phyloP scores from a whole-genome alignment of 2,888 invertebrate species.

The Tenthredo livida region DNA sequence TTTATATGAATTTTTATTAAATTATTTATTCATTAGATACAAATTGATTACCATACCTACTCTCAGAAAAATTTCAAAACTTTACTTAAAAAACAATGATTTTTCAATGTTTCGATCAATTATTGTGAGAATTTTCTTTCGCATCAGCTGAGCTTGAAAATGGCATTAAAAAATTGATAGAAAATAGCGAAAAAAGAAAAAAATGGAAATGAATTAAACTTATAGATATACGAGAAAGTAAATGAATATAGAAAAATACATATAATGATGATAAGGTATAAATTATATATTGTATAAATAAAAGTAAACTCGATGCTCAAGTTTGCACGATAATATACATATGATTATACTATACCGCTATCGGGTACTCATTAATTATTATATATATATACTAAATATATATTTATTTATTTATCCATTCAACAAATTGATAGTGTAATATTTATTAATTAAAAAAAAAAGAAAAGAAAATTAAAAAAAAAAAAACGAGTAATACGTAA shows the following conservation, averaged over 20 bases:
- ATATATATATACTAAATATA: not conserved
- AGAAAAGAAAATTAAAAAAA: not conserved
- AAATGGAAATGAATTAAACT: not conserved
- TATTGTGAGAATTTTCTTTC: not conserved
- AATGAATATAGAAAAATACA: not conserved
- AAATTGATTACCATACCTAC: not conserved
- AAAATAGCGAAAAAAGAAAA: not conserved
- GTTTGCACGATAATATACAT: conserved; percentile 10
- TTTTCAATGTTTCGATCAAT: not conserved
- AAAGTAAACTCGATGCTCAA: conserved; percentile 36
- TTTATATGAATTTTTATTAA: not conserved
- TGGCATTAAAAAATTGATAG: not conserved
- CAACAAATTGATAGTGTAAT: conserved; percentile 12
- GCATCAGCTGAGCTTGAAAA: not conserved
- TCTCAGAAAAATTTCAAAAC: not conserved
- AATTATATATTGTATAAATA: conserved; percentile 27
- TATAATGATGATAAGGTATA: not conserved
- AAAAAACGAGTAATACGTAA: conserved; percentile 13
- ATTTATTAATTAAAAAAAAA: conserved; percentile 24
- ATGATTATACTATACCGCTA: not conserved
- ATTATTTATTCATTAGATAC: not conserved
- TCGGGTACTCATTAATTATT: not conserved
- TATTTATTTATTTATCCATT: conserved; percentile 35
- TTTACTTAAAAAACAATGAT: not conserved
- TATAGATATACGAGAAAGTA: not conserved